Evolutionary conservation across 2,113 vertebrate species (phyloP).

Genomic region (Ciconia maguari): DNA sequence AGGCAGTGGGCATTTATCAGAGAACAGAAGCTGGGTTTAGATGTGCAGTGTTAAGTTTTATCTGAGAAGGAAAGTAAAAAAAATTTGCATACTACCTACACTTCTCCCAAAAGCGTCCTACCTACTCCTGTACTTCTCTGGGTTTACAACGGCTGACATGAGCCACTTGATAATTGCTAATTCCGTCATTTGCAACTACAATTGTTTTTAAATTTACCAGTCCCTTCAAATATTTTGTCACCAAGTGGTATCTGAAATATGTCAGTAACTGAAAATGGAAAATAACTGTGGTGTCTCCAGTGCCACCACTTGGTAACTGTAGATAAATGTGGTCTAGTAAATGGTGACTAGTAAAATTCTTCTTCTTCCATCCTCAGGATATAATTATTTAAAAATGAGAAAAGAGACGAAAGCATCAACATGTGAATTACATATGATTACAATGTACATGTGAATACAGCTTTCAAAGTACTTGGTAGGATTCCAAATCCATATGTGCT

Average conservation of each 20-base stretch:
- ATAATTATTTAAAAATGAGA: neutral
- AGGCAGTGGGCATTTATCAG: neutral
- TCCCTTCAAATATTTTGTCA: slow-evolving; percentile 8
- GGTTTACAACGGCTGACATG: neutral
- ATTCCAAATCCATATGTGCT: neutral
- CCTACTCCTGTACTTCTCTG: neutral
- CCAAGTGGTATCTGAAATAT: slow-evolving; percentile 3
- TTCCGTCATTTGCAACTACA: neutral
- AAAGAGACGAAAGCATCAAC: neutral
- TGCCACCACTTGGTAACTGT: neutral
- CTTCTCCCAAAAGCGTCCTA: neutral
- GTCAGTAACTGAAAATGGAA: slow-evolving; percentile 31
- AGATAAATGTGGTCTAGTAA: slow-evolving; percentile 5
- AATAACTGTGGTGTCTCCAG: slow-evolving; percentile 27
- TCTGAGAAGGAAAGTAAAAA: neutral
- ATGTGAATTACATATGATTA: neutral
- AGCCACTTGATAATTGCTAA: neutral
- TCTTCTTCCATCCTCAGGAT: neutral
- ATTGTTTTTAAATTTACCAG: neutral
- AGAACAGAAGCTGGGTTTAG: neutral
- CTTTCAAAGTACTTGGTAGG: neutral
- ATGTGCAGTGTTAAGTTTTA: neutral
- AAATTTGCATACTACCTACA: neutral
- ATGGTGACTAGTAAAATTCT: neutral
- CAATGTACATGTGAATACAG: neutral